Base-by-base conservation (phyloP, 2,113 vertebrate genomes). In the Ranitomeya imitator region DNA sequence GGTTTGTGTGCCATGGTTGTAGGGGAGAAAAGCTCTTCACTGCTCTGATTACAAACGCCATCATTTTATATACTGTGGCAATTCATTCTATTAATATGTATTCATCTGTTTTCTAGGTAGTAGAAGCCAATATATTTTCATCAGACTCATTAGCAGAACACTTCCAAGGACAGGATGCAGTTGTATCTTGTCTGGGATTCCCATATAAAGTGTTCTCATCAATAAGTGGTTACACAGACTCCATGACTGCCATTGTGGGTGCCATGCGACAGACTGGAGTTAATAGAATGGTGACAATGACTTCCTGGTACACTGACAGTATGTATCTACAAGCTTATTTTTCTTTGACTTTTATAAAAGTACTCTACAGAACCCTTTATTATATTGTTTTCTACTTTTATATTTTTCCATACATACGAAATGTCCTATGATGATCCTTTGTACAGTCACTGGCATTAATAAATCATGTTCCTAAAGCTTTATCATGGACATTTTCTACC, bases 291-390 rank as follows among this genome's bases (percentile, higher is more conserved):
- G 93, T 96, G 88, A 88, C 93, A 83, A 96, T 96, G 96, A 95
- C 94, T 10, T 96, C 96, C 31, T 96, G 96, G 96, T 96, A 95
- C 90, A 96, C 95, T 4, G 93, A 94, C 0, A 92, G 95, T 96
- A 91, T 94, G 95, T 94, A 60, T 63, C 14, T 78, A 45, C 51
- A 63, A 21, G 14, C 14, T 61, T 61, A 16, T 61, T 61, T 61
- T 61, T 61, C 5, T 60, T 60, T 61, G 13, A 45, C 37, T 45
- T 1, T 3, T 45, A 45, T 45, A 45, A 45, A 45, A 45, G 37
- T 45, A 45, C 16, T 13, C 60, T 61, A 16, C 19, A 61, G 14
- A 18, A 61, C 16, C 60, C 6, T 61, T 61, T 18, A 3, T 2
- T 61, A 2, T 16, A 61, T 6, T 14, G 60, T 3, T 61, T 14